Percentiles rank a stretch among this genome's conserved stretches.
Conservation (phyloP, 2,113 vertebrate species). For the Megaceryle maxima region DNA sequence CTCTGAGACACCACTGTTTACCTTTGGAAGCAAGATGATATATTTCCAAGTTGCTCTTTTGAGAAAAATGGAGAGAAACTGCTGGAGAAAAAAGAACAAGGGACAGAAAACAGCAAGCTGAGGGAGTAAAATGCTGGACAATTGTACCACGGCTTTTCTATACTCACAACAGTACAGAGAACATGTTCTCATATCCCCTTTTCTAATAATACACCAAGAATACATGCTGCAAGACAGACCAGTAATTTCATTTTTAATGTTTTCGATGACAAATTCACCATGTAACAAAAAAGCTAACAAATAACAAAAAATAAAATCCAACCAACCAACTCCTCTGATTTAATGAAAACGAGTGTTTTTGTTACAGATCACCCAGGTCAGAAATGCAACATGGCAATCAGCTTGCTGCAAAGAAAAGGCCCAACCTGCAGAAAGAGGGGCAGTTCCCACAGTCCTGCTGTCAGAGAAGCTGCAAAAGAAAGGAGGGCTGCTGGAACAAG, state of each 20-base stretch:
- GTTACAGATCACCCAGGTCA: background rate
- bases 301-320: background rate
- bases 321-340: background rate
- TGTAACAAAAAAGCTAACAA: background rate
- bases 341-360: background rate
- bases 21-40: background rate
- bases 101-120: background rate
- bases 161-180: background rate
- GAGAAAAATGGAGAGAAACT: background rate
- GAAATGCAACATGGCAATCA: background rate
- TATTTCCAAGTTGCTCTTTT: background rate
- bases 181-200: background rate
- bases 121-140: background rate
- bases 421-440: background rate
- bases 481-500: background rate
- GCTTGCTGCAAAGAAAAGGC: background rate
- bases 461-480: conserved; percentile 3
- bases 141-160: background rate
- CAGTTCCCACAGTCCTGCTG: background rate
- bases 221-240: background rate
- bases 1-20: background rate
- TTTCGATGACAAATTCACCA: background rate
- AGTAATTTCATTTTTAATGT: background rate
- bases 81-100: background rate
- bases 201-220: background rate